phyloP scores from a whole-genome alignment of 1,140 invertebrate genomes.

The Drosophila santomea region DNA sequence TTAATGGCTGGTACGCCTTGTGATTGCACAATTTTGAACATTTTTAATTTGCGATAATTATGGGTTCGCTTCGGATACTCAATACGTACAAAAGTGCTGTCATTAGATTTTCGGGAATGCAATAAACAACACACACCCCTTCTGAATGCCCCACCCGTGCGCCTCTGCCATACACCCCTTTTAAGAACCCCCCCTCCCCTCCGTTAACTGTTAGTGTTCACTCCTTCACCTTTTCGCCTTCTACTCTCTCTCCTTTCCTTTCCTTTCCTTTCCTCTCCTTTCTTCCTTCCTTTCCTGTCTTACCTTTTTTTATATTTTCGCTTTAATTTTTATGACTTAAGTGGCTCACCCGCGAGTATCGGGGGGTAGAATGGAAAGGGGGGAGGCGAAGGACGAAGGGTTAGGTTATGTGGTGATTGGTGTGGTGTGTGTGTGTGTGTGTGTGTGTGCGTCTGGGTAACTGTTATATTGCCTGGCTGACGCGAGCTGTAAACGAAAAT shows the following conservation, averaged over 20 bases:
- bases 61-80: too few species aligned
- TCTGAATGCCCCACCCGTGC: not conserved
- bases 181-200: not conserved
- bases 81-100: too few species aligned
- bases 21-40: too few species aligned
- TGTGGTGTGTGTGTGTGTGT: slow-evolving; percentile 7
- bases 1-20: too few species aligned
- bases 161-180: not conserved
- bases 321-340: slow-evolving; percentile 81
- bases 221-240: not conserved
- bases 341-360: slow-evolving; percentile 45
- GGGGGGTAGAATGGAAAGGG: not conserved
- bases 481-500: slow-evolving; percentile 73
- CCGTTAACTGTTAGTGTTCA: slow-evolving; percentile 22
- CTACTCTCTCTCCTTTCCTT: not conserved
- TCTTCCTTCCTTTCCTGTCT: slow-evolving; percentile 11
- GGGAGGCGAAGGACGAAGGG: not conserved
- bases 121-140: not conserved
- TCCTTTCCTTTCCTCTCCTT: not conserved
- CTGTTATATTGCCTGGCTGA: slow-evolving; percentile 77
- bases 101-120: not conserved
- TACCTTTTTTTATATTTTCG: slow-evolving; percentile 37
- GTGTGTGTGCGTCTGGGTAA: slow-evolving; percentile 33
- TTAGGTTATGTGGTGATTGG: slow-evolving; percentile 7
- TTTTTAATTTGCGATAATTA: too few species aligned